phyloP scores from a whole-genome alignment of 1,140 invertebrate genomes.

The Cepaea nemoralis region DNA sequence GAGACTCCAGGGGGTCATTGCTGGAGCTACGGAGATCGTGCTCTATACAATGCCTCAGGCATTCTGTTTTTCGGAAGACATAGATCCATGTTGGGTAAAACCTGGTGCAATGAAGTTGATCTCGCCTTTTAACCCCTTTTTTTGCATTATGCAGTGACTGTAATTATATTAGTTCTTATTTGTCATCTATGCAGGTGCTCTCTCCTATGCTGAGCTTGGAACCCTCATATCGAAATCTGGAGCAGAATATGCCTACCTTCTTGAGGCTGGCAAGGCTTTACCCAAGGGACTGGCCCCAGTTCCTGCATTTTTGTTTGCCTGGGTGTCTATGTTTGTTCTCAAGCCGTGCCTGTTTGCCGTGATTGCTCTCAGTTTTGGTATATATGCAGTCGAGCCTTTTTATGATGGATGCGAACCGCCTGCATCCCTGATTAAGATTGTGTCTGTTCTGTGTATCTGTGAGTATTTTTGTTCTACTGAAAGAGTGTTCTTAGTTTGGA shows the following conservation, averaged over 20 bases:
- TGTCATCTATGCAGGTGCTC: conserved; percentile 76
- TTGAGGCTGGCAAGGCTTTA: conserved; percentile 54
- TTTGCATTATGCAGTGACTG: too few relatives aligned
- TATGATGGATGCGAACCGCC: conserved; percentile 74
- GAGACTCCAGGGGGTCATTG: too few relatives aligned
- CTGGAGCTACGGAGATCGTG: too few relatives aligned
- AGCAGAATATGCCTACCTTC: conserved; percentile 67
- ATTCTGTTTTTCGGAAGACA: too few relatives aligned
- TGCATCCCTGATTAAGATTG: conserved; percentile 48
- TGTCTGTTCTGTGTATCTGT: conserved; percentile 60
- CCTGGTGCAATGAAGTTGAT: too few relatives aligned
- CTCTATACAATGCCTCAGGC: too few relatives aligned
- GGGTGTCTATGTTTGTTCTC: conserved; percentile 78
- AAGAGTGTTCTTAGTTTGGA: too few relatives aligned
- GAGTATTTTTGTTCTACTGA: conserved; percentile 49
- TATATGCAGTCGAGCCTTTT: conserved; percentile 89
- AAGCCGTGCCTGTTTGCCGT: conserved; percentile 85
- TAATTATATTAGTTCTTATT: not conserved
- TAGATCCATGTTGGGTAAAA: too few relatives aligned
- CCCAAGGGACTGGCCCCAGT: conserved; percentile 57
- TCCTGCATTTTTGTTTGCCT: conserved; percentile 66
- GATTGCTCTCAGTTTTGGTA: conserved; percentile 90
- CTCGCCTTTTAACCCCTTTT: too few relatives aligned
- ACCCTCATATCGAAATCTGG: conserved; percentile 74
- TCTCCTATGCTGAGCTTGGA: conserved; percentile 86